phyloP scores from a whole-genome alignment of 2,888 invertebrate species.

The Clepsis dumicolana region DNA sequence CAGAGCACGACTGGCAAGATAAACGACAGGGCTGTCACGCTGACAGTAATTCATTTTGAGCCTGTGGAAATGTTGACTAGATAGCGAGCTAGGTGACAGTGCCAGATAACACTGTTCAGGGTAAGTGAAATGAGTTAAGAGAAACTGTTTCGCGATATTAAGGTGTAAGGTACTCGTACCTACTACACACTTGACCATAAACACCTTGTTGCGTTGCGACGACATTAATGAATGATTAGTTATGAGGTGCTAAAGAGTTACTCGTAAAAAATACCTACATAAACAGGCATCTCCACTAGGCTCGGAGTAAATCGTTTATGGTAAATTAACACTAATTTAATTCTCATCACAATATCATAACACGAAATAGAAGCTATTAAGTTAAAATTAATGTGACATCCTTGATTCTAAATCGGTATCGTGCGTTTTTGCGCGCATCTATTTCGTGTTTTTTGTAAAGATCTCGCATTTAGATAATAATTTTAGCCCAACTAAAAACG shows the following conservation, averaged over 20 bases:
- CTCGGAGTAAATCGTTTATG: background rate
- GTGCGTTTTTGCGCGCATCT: conserved; percentile 77
- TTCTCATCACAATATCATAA: conserved; percentile 33
- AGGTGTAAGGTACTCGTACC: too few species aligned
- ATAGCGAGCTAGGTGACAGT: conserved; percentile 1
- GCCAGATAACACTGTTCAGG: background rate
- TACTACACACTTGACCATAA: too few species aligned
- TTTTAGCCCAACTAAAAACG: conserved; percentile 45
- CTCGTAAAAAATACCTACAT: too few species aligned
- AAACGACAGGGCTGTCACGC: conserved; percentile 68
- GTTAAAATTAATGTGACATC: conserved; percentile 65
- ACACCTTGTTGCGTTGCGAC: too few species aligned
- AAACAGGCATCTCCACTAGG: background rate
- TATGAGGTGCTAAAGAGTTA: too few species aligned
- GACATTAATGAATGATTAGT: too few species aligned
- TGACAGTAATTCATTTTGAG: background rate
- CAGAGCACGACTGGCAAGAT: conserved; percentile 83
- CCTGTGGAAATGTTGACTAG: background rate
- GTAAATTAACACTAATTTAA: conserved; percentile 28
- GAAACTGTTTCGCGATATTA: background rate
- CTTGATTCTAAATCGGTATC: conserved; percentile 65
- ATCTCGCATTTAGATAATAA: conserved; percentile 82
- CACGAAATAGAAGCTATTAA: conserved; percentile 46
- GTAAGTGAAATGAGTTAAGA: background rate
- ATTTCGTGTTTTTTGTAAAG: conserved; percentile 82